Conservation (phyloP, 2,113 vertebrate genomes). For the Typhlomys cinereus region DNA sequence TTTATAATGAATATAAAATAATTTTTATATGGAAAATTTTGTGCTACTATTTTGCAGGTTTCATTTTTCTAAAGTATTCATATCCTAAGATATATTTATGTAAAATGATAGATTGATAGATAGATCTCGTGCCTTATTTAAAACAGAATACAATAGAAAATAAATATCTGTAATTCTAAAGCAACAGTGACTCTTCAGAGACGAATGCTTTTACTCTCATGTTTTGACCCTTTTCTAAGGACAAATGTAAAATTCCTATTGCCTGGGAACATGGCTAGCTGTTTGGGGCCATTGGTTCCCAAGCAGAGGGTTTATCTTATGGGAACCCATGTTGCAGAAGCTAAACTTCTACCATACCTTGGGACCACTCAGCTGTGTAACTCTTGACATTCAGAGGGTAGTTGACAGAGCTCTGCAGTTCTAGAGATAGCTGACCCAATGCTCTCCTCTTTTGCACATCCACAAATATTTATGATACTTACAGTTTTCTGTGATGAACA, state of each 20-base stretch:
- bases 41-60: not conserved
- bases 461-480: not conserved
- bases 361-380: not conserved
- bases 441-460: not conserved
- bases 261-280: not conserved
- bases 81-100: not conserved
- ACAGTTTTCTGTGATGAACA: not conserved
- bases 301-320: not conserved
- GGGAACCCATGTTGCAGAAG: not conserved
- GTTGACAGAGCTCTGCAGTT: not conserved
- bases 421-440: not conserved
- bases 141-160: not conserved
- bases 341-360: not conserved
- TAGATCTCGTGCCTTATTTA: not conserved
- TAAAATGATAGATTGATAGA: not conserved
- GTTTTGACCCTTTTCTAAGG: not conserved
- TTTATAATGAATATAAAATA: constrained; percentile 24
- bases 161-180: not conserved
- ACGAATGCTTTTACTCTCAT: not conserved
- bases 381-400: not conserved
- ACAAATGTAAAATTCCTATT: not conserved
- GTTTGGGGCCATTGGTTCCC: not conserved
- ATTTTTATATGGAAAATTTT: not conserved
- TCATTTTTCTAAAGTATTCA: constrained; percentile 5
- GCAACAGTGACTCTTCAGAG: not conserved